phyloP scores from a whole-genome alignment of 2,113 vertebrate species.

The Nothobranchius kuhntae region DNA sequence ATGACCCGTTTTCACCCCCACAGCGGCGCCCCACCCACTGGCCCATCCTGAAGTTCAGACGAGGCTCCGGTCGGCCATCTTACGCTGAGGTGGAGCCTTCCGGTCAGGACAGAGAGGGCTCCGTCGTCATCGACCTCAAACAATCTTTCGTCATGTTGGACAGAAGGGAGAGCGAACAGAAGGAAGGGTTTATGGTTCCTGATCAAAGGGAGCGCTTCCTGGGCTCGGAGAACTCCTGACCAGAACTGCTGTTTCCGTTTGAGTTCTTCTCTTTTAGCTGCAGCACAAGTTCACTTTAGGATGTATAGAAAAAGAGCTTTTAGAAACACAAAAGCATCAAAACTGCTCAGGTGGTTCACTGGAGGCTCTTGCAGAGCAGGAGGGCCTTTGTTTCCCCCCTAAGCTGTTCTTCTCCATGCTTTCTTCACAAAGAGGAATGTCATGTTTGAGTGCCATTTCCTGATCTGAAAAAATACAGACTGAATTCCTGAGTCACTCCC shows the following conservation, averaged over 20 bases:
- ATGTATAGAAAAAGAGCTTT: conserved; percentile 22
- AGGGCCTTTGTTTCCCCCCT: conserved; percentile 34
- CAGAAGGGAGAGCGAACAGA: conserved; percentile 82
- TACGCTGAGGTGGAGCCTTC: conserved; percentile 93
- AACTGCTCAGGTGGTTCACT: conserved; percentile 9
- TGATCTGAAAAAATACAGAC: conserved; percentile 59
- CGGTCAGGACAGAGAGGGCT: conserved; percentile 86
- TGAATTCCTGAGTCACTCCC: conserved; percentile 54
- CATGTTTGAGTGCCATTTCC: conserved; percentile 66
- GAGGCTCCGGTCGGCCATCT: conserved; percentile 90
- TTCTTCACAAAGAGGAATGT: conserved; percentile 66
- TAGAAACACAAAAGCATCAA: conserved; percentile 6
- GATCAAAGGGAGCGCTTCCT: conserved; percentile 77
- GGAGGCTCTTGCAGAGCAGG: background rate
- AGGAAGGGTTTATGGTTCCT: conserved; percentile 75
- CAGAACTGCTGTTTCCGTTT: conserved; percentile 14
- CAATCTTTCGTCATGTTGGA: conserved; percentile 84
- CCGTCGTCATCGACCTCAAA: conserved; percentile 68
- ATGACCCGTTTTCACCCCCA: conserved; percentile 15
- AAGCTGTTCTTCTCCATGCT: conserved; percentile 40
- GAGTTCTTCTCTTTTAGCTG: conserved; percentile 11
- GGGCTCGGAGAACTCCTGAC: conserved; percentile 67
- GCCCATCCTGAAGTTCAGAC: conserved; percentile 94
- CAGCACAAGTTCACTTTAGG: conserved; percentile 17
- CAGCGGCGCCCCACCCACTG: conserved; percentile 91